Evolutionary conservation across 30 jellyfish, hydroid and myxozoan genomes (phyloP).

Genomic region (Aurelia aurita): DNA sequence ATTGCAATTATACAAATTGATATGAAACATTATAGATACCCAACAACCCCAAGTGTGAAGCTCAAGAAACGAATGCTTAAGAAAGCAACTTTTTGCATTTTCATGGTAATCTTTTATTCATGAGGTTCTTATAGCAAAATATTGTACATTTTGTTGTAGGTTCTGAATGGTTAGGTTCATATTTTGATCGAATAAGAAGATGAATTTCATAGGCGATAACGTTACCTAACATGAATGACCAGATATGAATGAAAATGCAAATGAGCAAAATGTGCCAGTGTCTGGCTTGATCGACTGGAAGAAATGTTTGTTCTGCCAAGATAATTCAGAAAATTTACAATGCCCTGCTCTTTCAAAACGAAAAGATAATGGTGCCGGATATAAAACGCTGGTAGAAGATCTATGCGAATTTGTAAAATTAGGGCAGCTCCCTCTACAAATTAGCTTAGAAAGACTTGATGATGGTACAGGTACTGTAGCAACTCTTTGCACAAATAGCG

Average conservation of each 20-base stretch:
- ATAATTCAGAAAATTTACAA: slow-evolving; percentile 14
- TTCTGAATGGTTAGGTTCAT: no score
- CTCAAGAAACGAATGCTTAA: no score
- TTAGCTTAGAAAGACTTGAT: slow-evolving; percentile 41
- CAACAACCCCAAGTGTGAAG: no score
- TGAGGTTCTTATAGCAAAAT: no score
- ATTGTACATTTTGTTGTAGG: no score
- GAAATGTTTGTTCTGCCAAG: slow-evolving; percentile 15
- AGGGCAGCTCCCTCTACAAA: slow-evolving; percentile 13
- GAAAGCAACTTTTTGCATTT: no score
- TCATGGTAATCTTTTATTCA: no score
- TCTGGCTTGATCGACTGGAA: slow-evolving; percentile 22
- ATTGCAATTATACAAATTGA: no score
- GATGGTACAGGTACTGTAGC: slow-evolving; percentile 29
- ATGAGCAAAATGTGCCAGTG: neutral
- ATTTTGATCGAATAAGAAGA: neutral
- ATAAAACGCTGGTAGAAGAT: slow-evolving; percentile 29
- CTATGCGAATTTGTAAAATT: slow-evolving; percentile 22
- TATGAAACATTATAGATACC: no score
- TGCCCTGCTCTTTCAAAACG: slow-evolving; percentile 46
- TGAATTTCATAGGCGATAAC: no score
- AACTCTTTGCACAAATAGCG: slow-evolving; percentile 8
- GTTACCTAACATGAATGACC: neutral
- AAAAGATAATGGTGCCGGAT: slow-evolving; percentile 41
- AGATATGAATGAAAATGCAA: slow-evolving; percentile 15